Conservation (phyloP, 2,888 invertebrate species). For the Deilephila porcellus region DNA sequence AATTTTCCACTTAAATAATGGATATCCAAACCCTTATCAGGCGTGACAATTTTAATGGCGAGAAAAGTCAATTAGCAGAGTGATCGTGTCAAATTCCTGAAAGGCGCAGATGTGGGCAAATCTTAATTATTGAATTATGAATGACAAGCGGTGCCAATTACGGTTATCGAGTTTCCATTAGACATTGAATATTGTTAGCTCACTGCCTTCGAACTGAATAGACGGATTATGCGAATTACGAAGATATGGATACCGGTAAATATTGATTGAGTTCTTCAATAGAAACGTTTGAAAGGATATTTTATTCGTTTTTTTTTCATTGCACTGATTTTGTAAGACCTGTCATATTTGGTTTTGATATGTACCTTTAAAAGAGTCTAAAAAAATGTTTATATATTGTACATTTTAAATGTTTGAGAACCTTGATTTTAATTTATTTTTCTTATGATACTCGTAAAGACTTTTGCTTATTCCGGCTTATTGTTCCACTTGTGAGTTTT, state of each 20-base stretch:
- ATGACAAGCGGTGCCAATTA: constrained; percentile 24
- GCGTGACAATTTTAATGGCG: not conserved
- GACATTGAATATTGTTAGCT: constrained; percentile 19
- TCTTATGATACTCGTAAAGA: no score
- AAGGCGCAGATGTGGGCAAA: constrained; percentile 7
- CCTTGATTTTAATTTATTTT: no score
- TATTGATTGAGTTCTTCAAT: constrained; percentile 6
- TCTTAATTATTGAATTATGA: constrained; percentile 26
- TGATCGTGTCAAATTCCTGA: constrained; percentile 24
- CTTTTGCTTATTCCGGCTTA: no score
- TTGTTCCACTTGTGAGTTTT: no score
- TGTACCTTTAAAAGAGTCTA: no score
- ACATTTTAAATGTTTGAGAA: no score
- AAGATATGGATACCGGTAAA: constrained; percentile 26
- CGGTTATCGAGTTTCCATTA: constrained; percentile 13
- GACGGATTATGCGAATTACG: constrained; percentile 18
- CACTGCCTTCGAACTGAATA: not conserved
- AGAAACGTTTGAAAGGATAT: not conserved
- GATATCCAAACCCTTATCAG: not conserved
- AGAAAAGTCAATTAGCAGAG: constrained; percentile 2
- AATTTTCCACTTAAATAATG: not conserved
- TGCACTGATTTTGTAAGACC: no score
- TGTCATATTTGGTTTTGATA: no score
- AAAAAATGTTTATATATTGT: no score
- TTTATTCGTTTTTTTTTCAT: no score